Evolutionary conservation across 2,113 vertebrate genomes (phyloP), one percentile per base, ranked within the genome.

Genomic region (Hypocryptadius cinnamomeus): DNA sequence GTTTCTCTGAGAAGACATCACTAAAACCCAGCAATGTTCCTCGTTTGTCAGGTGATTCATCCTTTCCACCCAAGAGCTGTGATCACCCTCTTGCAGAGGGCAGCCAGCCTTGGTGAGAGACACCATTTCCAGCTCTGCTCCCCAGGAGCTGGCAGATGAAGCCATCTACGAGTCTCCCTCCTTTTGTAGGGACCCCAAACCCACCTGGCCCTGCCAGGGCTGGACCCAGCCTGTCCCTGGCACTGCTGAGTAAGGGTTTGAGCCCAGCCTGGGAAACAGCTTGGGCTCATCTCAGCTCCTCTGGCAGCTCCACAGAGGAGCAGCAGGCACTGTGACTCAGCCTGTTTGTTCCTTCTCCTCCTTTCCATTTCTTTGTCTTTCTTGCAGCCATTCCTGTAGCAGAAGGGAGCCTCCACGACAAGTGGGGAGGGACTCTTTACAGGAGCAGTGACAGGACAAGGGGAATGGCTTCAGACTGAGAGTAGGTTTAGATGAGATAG

Each of bases 231-330:
- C 61, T 53, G 45, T 22, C 16, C 61, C 53, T 76, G 70, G 14
- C 25, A 1, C 11, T 7, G 72, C n/a, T 5, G 2, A 48, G 8
- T 1, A 0, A 23, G 19, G 5, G 27, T 13, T 47, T 2, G 17
- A 42, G 54, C 50, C 45, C 70, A 16, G 61, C 57, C 2, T 5
- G 17, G 18, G 30, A 56, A 51, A 56, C 8, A 2, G 0, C 57
- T 19, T 1, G 0, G 33, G 3, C 10, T 44, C 51, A 2, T 13
- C 22, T 33, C 84, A 31, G 68, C 33, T 11, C 15, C 53, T 45
- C 30, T 27, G 39, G 24, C 21, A 59, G 19, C 65, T 50, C 24
- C 48, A 7, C 13, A 10, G 48, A 54, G 35, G 11, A 85, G 0
- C 45, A 35, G 27, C 40, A 30, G 76, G 28, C 22, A 4, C 8